Conservation (phyloP, 2,113 vertebrate genomes). For the Lutjanus erythropterus region DNA sequence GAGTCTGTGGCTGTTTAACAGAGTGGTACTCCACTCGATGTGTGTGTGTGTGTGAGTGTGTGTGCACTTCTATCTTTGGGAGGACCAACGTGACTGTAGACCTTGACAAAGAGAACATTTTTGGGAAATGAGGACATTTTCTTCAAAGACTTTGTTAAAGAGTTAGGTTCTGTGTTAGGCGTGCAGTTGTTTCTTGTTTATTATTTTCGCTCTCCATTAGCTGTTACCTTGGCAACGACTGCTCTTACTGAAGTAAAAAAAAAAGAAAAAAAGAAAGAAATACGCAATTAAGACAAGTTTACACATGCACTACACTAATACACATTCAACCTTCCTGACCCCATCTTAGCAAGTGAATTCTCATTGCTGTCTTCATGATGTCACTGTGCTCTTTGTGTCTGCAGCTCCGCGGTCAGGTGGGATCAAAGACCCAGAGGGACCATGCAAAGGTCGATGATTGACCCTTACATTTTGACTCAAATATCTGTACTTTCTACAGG, state of each 20-base stretch:
- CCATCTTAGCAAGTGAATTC: neutral
- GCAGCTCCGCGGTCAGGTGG: too few relatives aligned
- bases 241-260: neutral
- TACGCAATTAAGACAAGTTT: neutral
- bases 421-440: too few relatives aligned
- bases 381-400: neutral
- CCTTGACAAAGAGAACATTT: neutral
- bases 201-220: neutral
- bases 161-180: neutral
- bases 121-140: neutral
- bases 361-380: neutral
- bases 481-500: too few relatives aligned
- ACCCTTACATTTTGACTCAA: too few relatives aligned
- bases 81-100: neutral
- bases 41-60: constrained; percentile 6
- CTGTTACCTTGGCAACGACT: constrained; percentile 16
- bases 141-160: constrained; percentile 1
- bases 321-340: neutral
- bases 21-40: neutral
- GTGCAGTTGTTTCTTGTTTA: constrained; percentile 26
- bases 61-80: neutral
- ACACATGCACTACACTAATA: neutral
- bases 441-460: too few relatives aligned
- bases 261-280: too few relatives aligned
- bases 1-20: constrained; percentile 44